Base-by-base conservation (phyloP, 2,888 invertebrate species). In the Tenthredo mesomela region DNA sequence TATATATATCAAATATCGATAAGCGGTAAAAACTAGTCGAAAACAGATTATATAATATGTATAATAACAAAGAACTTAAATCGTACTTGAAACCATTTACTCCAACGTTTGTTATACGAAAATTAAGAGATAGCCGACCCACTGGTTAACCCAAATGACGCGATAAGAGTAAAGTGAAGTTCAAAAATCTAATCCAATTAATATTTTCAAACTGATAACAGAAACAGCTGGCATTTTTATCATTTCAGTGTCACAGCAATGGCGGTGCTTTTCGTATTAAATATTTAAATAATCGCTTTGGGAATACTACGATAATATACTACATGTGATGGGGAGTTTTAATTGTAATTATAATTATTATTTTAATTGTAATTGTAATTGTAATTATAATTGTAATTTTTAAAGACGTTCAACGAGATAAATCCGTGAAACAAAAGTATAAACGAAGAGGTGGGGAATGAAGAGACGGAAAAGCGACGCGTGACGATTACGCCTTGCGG, bases 171-270 rank as follows among this genome's bases (percentile, higher is more conserved):
- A 47, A 18, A n/a, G 25, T 43, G 15, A 75, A 75, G 12, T 37
- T 37, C 33, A 70, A 70, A 70, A n/a, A 18, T 21, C 2, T 21
- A 61, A 61, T 61, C 61, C 61, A 61, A 61, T 61, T 61, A 21
- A 3, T 61, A 61, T 61, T 61, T 61, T 61, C 25, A 25, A 1
- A 50, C 61, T 25, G 61, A 61, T 61, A 61, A 25, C 25, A 61
- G 61, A 61, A 61, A 61, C 61, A 61, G 61, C 25, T 21, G 61
- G 21, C 4, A 25, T 61, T 61, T 61, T 61, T 61, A 21, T 61
- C 54, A 54, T n/a, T n/a, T 54, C n/a, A n/a, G n/a, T n/a, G 54
- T 54, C 54, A 54, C n/a, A 54, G 61, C 61, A 61, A 29, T 61
- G 61, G 61, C 61, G 61, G 25, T 25, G 25, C 12, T 61, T 12